Conservation (phyloP, 2,797 vertebrate species). For the Falco berigora region DNA sequence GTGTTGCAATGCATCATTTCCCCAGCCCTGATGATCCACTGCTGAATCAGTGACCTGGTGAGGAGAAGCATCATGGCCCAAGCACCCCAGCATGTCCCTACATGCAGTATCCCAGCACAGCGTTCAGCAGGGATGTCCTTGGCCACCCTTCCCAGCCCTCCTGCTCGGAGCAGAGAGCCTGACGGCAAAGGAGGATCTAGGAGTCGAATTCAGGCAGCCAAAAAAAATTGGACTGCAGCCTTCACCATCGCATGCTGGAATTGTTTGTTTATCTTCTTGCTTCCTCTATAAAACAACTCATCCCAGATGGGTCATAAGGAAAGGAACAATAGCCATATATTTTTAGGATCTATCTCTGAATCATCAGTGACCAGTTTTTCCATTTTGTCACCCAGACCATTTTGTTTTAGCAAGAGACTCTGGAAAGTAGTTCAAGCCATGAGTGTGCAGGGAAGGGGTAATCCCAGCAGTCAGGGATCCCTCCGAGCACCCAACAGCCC, state of each 20-base stretch:
- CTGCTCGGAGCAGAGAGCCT: background rate
- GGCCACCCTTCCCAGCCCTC: background rate
- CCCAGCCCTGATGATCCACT: background rate
- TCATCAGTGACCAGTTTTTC: slow-evolving; percentile 60
- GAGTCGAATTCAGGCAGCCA: background rate
- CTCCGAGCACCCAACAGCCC: too few species aligned
- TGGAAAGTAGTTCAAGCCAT: background rate
- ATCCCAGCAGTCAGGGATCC: background rate
- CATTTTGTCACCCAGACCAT: slow-evolving; percentile 53
- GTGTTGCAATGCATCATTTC: background rate
- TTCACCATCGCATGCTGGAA: background rate
- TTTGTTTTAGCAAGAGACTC: background rate
- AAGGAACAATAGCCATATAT: slow-evolving; percentile 64
- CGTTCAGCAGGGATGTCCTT: background rate
- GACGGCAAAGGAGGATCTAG: background rate
- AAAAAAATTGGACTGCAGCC: background rate
- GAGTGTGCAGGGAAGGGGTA: background rate
- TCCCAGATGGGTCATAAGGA: slow-evolving; percentile 59
- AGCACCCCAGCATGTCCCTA: fast-evolving
- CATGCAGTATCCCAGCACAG: background rate
- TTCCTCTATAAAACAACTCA: slow-evolving; percentile 62
- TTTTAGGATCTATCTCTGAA: slow-evolving; percentile 65
- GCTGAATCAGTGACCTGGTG: background rate
- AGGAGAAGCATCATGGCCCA: fast-evolving
- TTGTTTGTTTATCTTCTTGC: slow-evolving; percentile 54